Evolutionary conservation across 2,888 invertebrate genomes (phyloP).

Genomic region (Proisotoma minuta): DNA sequence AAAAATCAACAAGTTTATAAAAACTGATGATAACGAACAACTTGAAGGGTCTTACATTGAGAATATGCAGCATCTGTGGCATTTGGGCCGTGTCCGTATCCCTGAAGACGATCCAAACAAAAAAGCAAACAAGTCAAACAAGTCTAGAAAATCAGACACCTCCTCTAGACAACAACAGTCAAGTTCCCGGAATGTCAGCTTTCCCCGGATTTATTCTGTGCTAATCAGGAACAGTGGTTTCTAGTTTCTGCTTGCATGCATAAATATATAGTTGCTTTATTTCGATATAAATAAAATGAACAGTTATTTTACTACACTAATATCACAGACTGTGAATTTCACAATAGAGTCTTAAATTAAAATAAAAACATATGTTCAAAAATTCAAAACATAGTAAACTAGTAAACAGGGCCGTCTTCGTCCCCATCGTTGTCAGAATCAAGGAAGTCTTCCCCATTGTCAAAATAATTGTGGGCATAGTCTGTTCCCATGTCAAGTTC

Average conservation of each 20-base stretch:
- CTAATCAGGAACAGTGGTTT: too few species aligned
- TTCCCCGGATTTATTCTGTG: too few species aligned
- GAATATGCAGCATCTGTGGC: too few species aligned
- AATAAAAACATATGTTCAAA: too few species aligned
- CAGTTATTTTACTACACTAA: too few species aligned
- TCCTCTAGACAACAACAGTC: neutral
- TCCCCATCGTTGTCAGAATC: slow-evolving; percentile 53
- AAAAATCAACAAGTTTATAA: neutral
- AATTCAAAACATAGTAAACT: too few species aligned
- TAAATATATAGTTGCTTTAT: too few species aligned
- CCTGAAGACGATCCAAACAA: neutral
- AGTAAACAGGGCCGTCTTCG: slow-evolving; percentile 45
- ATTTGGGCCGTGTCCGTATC: neutral
- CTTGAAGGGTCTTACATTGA: neutral
- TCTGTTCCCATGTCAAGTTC: slow-evolving; percentile 54
- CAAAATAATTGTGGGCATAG: slow-evolving; percentile 48
- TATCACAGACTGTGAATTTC: too few species aligned
- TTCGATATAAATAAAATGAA: too few species aligned
- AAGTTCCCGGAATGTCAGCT: neutral
- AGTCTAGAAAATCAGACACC: neutral
- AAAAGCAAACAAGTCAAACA: neutral
- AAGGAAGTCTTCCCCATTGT: slow-evolving; percentile 56
- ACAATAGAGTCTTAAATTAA: too few species aligned
- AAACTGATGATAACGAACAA: neutral
- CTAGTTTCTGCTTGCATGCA: too few species aligned